Conservation (phyloP, 2,113 vertebrate genomes). For the Pseudopipra pipra region DNA sequence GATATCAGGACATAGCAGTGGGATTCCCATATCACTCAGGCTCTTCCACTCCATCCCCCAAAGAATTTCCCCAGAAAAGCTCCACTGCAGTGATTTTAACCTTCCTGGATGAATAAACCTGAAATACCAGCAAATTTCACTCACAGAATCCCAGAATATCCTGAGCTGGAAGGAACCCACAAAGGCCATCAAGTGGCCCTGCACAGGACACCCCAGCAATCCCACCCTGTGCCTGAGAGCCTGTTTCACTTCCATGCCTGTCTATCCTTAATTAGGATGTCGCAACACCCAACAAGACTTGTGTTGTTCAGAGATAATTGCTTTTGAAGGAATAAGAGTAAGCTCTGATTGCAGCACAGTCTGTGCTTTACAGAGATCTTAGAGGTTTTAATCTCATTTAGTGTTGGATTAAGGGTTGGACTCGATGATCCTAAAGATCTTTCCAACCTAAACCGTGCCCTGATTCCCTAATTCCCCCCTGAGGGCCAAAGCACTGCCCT, state of each 20-base stretch:
- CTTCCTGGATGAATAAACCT: background rate
- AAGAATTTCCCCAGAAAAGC: background rate
- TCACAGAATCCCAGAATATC: background rate
- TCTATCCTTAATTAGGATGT: background rate
- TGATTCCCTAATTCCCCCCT: background rate
- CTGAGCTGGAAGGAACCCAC: background rate
- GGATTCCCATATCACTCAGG: background rate
- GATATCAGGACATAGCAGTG: background rate
- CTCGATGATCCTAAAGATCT: background rate
- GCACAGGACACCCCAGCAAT: background rate
- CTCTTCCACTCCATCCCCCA: background rate
- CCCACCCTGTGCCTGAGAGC: background rate
- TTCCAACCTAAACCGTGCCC: background rate
- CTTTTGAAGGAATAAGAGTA: background rate
- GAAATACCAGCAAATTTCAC: background rate
- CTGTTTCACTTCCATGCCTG: background rate
- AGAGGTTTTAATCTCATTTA: background rate
- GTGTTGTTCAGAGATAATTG: fast-evolving
- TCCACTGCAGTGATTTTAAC: background rate
- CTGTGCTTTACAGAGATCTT: background rate
- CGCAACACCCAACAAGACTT: background rate
- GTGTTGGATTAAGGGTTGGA: background rate
- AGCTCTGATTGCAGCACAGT: background rate
- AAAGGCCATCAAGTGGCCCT: background rate
- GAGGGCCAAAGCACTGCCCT: background rate